Conservation (phyloP, 1,140 invertebrate species). For the Pygmarrhopalites habei region DNA sequence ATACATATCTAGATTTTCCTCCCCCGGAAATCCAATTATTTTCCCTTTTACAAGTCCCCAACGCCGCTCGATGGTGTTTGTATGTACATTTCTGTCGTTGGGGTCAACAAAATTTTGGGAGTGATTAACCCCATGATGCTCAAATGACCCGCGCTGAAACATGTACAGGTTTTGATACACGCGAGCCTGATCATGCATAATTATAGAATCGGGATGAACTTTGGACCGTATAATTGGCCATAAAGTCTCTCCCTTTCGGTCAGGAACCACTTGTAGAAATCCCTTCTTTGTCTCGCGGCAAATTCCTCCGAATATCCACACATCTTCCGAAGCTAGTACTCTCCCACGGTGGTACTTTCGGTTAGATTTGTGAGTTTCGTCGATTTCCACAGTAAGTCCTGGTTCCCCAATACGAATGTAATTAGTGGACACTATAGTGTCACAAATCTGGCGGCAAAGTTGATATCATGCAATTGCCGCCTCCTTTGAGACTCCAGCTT, state of each 20-base stretch:
- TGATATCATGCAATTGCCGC: conserved; percentile 13
- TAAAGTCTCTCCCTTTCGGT: conserved; percentile 9
- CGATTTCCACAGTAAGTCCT: conserved; percentile 22
- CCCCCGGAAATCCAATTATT: no score
- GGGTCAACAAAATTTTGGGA: no score
- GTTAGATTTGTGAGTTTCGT: conserved; percentile 19
- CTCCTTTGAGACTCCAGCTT: conserved; percentile 13
- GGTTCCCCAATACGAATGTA: conserved; percentile 16
- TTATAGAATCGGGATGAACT: conserved; percentile 9
- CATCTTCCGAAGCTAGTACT: conserved; percentile 11
- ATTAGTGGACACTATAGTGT: background rate
- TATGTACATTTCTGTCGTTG: no score
- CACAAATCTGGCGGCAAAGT: conserved; percentile 19
- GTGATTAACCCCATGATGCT: no score
- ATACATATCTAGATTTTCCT: no score
- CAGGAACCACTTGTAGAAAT: conserved; percentile 18
- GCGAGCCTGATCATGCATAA: conserved; percentile 8
- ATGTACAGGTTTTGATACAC: conserved; percentile 18
- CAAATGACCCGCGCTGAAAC: background rate
- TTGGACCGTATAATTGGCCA: conserved; percentile 12
- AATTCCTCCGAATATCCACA: conserved; percentile 31
- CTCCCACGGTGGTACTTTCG: conserved; percentile 25
- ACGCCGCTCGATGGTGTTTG: no score
- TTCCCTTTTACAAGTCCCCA: no score
- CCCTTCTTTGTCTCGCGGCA: conserved; percentile 21